phyloP scores from a whole-genome alignment of 2,888 invertebrate species.

The Eupithecia insigniata region DNA sequence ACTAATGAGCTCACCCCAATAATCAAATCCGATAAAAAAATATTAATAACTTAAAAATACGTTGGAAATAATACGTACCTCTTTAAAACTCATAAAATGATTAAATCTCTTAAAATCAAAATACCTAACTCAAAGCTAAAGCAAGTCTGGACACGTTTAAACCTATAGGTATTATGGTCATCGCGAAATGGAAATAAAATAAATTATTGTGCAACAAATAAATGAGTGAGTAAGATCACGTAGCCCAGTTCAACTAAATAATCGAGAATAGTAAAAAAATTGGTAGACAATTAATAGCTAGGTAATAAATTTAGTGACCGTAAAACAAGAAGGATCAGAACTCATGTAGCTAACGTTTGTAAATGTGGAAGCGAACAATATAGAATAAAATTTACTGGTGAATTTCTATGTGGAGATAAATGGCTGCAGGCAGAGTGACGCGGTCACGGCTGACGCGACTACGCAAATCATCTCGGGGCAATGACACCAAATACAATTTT shows the following conservation, averaged over 20 bases:
- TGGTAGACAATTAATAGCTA: constrained; percentile 36
- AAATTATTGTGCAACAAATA: constrained; percentile 42
- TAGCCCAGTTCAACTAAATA: constrained; percentile 36
- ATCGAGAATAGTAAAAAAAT: constrained; percentile 38
- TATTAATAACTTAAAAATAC: neutral
- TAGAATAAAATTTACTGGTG: constrained; percentile 53
- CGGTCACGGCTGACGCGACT: constrained; percentile 53
- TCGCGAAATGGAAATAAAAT: constrained; percentile 33
- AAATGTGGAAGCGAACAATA: constrained; percentile 52
- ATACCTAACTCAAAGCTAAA: constrained; percentile 18
- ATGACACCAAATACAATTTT: constrained; percentile 62
- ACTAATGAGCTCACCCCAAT: neutral
- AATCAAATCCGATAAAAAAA: neutral
- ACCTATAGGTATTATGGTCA: constrained; percentile 25
- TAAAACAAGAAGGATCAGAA: constrained; percentile 55
- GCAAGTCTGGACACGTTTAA: constrained; percentile 35
- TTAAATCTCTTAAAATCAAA: constrained; percentile 14
- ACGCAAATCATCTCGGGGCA: constrained; percentile 59
- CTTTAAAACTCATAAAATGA: neutral
- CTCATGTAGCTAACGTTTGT: constrained; percentile 55
- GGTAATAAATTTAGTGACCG: constrained; percentile 44
- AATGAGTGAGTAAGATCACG: constrained; percentile 38
- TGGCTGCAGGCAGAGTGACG: constrained; percentile 40
- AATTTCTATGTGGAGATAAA: constrained; percentile 43
- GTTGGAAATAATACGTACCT: neutral